Base-by-base conservation (phyloP, 2,113 vertebrate species). In the Prietella phreatophila region DNA sequence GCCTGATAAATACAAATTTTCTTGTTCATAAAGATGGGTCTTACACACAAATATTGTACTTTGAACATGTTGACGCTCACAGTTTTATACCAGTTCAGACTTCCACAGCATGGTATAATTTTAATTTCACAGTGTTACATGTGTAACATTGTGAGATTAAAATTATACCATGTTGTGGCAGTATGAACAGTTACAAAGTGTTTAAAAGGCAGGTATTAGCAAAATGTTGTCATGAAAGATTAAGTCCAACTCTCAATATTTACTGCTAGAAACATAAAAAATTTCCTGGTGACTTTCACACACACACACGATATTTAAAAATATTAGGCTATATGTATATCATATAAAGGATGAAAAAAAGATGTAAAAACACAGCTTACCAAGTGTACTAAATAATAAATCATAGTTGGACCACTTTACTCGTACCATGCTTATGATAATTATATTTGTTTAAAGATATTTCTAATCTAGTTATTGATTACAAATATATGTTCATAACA, bases 271-370 rank as follows among this genome's bases (percentile, higher is more conserved):
- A 50, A 78, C 75, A 50, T 50, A 5, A 55, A 79, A 53, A 55
- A 55, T 27, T 78, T 27, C 22, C 22, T 76, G 73, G 42, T 27
- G 25, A 50, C 69, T 50, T n/a, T n/a, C 36, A 36, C 36, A 36
- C 36, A 36, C 36, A 36, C 42, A n/a, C 25, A 50, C 19, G 17
- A 50, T 50, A 78, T 78, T 53, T 53, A 27, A 50, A 78, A 78
- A 50, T 13, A 25, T 25, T 65, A 69, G 42, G 42, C 42, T 53
- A 55, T 79, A 27, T 55, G 8, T 79, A 27, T 79, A 30, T 79
- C 76, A 79, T 47, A 47, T 47, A 47, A 47, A 47, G 76, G 76
- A 79, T 79, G 15, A 75, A 80, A 79, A 78, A 80, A 53, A 79
- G 25, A 79, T 79, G 27, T 53, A n/a, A 53, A 73, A 17, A 30